Percentiles rank a stretch among this genome's conserved stretches.
These are phyloP conservation scores for Galeopsomyia nigrocyanea DNA, from an alignment of 2,888 invertebrate genomes.

Conservation along the genomic window DNA sequence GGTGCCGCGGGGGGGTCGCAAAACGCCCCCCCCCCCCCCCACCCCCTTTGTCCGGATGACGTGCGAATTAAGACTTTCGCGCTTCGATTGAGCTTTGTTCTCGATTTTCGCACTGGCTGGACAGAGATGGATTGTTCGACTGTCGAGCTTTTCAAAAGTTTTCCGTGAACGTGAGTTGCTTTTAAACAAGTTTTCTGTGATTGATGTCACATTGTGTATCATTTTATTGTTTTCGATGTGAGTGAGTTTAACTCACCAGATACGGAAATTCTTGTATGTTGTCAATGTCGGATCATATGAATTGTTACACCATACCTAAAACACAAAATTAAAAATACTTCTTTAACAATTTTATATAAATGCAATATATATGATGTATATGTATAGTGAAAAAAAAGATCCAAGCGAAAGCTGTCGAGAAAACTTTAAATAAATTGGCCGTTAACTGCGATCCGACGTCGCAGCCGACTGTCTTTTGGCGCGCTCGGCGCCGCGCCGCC, in stretches of 20 bases:
- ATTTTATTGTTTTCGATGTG: no score
- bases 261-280: no score
- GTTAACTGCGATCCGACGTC: conserved; percentile 18
- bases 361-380: no score
- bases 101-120: conserved; percentile 4
- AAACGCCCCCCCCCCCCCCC: no score
- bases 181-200: neutral
- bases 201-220: neutral
- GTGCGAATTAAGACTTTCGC: conserved; percentile 39
- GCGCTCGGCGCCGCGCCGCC: neutral
- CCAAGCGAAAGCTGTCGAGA: neutral
- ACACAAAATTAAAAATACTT: no score
- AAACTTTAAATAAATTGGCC: conserved; percentile 16
- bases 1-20: conserved; percentile 15
- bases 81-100: conserved; percentile 19
- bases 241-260: no score
- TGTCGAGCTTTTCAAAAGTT: neutral
- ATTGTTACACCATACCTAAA: no score
- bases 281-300: no score
- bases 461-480: conserved; percentile 3
- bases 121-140: conserved; percentile 20
- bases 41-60: neutral
- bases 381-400: no score
- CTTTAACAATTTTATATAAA: no score
- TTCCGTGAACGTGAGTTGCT: neutral